Percentiles rank a stretch among this genome's conserved stretches.
These are phyloP conservation scores for Lateolabrax maculatus DNA, from an alignment of 2,797 vertebrate genomes.

Conservation along the genomic window DNA sequence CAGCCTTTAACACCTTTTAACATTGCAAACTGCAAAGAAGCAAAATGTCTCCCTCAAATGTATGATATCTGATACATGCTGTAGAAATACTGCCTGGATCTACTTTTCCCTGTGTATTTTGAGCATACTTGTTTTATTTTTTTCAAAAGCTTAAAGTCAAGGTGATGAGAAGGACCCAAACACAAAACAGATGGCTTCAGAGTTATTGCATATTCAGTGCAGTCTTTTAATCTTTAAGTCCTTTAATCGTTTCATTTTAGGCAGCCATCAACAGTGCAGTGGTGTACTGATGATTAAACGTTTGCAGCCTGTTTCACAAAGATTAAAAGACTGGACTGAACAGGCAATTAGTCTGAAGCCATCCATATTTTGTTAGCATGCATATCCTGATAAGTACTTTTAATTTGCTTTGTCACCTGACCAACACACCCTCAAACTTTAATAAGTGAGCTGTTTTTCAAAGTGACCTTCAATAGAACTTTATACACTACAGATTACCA, in stretches of 20 bases:
- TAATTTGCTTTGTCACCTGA: neutral
- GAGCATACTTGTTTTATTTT: neutral
- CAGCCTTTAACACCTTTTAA: neutral
- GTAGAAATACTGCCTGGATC: neutral
- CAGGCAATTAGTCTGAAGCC: conserved; percentile 21
- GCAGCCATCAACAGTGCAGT: neutral
- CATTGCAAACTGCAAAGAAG: neutral
- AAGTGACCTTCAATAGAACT: conserved; percentile 8
- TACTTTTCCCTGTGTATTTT: neutral
- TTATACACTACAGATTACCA: neutral
- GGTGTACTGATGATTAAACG: conserved; percentile 22
- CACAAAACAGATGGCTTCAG: conserved; percentile 43
- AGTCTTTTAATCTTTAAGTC: conserved; percentile 40
- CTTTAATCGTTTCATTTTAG: conserved; percentile 10
- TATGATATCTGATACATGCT: neutral
- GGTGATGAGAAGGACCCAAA: conserved; percentile 23
- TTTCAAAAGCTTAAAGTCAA: conserved; percentile 30
- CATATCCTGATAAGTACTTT: conserved; percentile 8
- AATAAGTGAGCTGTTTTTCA: neutral
- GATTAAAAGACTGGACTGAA: conserved; percentile 37
- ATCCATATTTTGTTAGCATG: conserved; percentile 4
- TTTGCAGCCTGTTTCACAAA: conserved; percentile 28
- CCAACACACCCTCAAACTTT: neutral
- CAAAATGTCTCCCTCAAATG: neutral
- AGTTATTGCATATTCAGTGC: conserved; percentile 23